These are phyloP conservation scores for Epinotia demarniana DNA, from an alignment of 2,888 invertebrate genomes.

Conservation along the genomic window DNA sequence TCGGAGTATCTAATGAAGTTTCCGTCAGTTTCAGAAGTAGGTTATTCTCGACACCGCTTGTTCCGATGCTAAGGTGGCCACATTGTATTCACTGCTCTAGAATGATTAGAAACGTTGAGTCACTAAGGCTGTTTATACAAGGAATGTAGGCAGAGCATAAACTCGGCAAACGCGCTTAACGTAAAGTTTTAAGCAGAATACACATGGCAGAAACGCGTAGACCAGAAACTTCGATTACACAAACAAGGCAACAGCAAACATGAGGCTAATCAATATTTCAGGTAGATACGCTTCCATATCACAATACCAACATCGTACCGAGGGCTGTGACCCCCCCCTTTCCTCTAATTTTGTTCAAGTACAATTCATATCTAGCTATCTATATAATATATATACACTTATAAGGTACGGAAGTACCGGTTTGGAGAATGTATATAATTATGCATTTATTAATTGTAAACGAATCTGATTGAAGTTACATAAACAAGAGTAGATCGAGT, in stretches of 20 bases:
- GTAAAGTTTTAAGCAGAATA: constrained; percentile 26
- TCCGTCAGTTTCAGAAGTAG: constrained; percentile 33
- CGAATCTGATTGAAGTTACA: constrained; percentile 2
- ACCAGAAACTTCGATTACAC: constrained; percentile 39
- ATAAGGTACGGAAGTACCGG: constrained; percentile 17
- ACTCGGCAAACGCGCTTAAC: constrained; percentile 7
- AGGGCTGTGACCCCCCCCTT: constrained; percentile 51
- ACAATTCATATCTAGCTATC: constrained; percentile 70
- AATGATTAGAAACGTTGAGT: background rate
- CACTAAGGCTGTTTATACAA: background rate
- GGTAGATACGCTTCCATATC: constrained; percentile 55
- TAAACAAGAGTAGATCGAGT: background rate
- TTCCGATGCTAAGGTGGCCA: constrained; percentile 13
- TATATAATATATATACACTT: constrained; percentile 37
- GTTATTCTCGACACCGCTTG: constrained; percentile 25
- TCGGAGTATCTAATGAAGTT: constrained; percentile 22
- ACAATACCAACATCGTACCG: constrained; percentile 56
- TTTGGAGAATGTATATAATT: constrained; percentile 23
- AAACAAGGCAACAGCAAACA: constrained; percentile 49
- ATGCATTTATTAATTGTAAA: constrained; percentile 32
- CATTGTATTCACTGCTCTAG: background rate
- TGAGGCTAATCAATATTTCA: constrained; percentile 42
- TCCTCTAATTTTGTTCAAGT: constrained; percentile 70
- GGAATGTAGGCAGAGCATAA: background rate
- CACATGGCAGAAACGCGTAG: constrained; percentile 20